A percentile compares a stretch with the other conserved stretches of the same genome.
Evolutionary conservation across 2,888 invertebrate species (phyloP).

Genomic region (Linnaemya tessellans): DNA sequence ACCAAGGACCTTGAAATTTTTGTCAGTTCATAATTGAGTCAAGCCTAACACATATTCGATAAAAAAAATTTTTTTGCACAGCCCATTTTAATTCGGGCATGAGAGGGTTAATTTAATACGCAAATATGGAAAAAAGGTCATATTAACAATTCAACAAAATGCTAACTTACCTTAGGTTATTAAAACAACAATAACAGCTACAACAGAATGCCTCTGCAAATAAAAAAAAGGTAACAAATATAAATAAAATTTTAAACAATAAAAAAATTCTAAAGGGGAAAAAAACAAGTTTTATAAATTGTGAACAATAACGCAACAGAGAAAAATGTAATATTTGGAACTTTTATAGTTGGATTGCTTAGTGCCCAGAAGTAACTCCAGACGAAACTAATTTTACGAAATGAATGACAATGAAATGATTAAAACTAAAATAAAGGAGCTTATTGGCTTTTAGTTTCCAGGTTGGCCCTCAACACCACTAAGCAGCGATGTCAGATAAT

Average conservation of each 20-base stretch:
- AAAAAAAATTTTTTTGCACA: too few relatives aligned
- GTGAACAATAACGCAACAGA: conserved; percentile 36
- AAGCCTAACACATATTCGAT: too few relatives aligned
- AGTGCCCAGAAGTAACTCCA: not conserved
- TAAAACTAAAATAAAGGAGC: too few relatives aligned
- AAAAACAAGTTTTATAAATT: conserved; percentile 59
- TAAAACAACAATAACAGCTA: conserved; percentile 39
- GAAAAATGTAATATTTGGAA: not conserved
- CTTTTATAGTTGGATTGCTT: not conserved
- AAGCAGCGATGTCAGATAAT: too few relatives aligned
- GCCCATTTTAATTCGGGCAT: too few relatives aligned
- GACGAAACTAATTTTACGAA: too few relatives aligned
- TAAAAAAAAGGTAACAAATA: conserved; percentile 45
- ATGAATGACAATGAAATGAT: too few relatives aligned
- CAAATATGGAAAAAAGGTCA: conserved; percentile 61
- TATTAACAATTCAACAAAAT: conserved; percentile 57
- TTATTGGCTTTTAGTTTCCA: too few relatives aligned
- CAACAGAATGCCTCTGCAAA: conserved; percentile 48
- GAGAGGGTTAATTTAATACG: conserved; percentile 63
- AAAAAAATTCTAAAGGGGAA: conserved; percentile 50
- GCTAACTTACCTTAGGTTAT: conserved; percentile 64
- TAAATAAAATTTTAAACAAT: conserved; percentile 43
- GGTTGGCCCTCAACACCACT: too few relatives aligned
- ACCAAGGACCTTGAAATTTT: too few relatives aligned
- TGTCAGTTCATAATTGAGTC: too few relatives aligned